Base-by-base conservation (phyloP, 35 echinoderm and acorn worm species). In the Hemicentrotus pulcherrimus region DNA sequence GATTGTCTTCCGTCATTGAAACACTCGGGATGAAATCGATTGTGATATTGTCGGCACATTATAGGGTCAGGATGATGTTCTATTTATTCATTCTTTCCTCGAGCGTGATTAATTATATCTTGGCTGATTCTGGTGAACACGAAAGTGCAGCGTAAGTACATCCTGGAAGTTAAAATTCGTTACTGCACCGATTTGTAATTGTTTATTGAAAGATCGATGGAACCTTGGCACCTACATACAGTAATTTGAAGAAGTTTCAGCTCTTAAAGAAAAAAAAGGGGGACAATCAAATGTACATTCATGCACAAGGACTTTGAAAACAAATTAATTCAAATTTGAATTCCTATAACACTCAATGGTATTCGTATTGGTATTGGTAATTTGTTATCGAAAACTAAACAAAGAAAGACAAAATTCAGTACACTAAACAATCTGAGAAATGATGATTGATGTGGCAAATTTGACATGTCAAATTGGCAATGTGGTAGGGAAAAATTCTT, bases 61-160 rank as follows among this genome's bases (percentile, higher is more conserved):
- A 78, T 28, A 22, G 18, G 19, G 65, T 78, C 22, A n/a, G 28
- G 28, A 78, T 78, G 65, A 78, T 78, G 19, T n/a, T 78, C 22
- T 78, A 78, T 78, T 78, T 78, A n/a, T 78, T 78, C 65, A 78
- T 78, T 78, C 65, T 78, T 78, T 78, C 65, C 28, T 78, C 65
- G 65, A 28, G 22, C 28, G 22, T 28, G 65, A 28, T 28, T 28
- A 78, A 78, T 78, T 28, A 28, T 24, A 78, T 78, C 65, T 78
- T 78, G 65, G 65, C 65, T 78, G 65, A 78, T 78, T 78, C 65
- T 4, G 28, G 28, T 28, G 65, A 78, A 78, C 65, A 78, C 9
- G 65, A 78, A 78, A 78, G 65, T 78, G 65, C 65, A n/a, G 65
- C 65, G 65, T 78, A 78, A 78, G 65, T 78, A 78, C 65, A 78